Evolutionary conservation across 2,797 vertebrate species (phyloP).

Genomic region (Crenuchus spilurus): DNA sequence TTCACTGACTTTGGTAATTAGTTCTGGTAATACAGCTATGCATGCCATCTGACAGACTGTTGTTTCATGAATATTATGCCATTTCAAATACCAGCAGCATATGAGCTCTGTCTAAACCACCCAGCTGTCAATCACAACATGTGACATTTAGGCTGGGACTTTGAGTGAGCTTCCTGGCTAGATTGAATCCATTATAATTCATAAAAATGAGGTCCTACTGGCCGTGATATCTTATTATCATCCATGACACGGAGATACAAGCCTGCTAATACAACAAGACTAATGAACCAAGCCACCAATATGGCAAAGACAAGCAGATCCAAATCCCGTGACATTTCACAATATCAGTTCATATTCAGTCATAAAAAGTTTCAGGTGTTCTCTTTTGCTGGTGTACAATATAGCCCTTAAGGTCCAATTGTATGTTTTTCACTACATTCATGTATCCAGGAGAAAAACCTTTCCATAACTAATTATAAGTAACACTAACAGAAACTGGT

Average conservation of each 20-base stretch:
- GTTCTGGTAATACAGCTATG: not conserved
- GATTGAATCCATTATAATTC: constrained; percentile 38
- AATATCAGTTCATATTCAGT: constrained; percentile 6
- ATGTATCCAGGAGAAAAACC: too few relatives aligned
- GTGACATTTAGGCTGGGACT: constrained; percentile 34
- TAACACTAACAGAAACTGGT: too few relatives aligned
- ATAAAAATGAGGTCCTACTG: constrained; percentile 11
- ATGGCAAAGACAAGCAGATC: constrained; percentile 31
- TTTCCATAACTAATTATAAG: too few relatives aligned
- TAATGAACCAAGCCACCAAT: constrained; percentile 37
- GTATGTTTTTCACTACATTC: too few relatives aligned
- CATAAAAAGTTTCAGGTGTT: not conserved
- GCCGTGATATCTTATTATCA: constrained; percentile 32
- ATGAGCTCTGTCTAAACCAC: constrained; percentile 23
- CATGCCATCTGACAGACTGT: constrained; percentile 50
- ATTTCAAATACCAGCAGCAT: constrained; percentile 28
- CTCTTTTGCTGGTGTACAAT: not conserved
- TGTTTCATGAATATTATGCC: constrained; percentile 17
- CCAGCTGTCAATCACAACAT: constrained; percentile 31
- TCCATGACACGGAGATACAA: constrained; percentile 7
- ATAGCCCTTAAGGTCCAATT: too few relatives aligned
- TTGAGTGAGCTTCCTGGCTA: constrained; percentile 11
- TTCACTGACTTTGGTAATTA: constrained; percentile 1
- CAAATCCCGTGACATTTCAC: constrained; percentile 12
- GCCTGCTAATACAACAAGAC: constrained; percentile 23